Percentiles rank a stretch among this genome's conserved stretches.
Conservation (phyloP, 2,888 invertebrate species). For the Chaetogeoica ovagalla region DNA sequence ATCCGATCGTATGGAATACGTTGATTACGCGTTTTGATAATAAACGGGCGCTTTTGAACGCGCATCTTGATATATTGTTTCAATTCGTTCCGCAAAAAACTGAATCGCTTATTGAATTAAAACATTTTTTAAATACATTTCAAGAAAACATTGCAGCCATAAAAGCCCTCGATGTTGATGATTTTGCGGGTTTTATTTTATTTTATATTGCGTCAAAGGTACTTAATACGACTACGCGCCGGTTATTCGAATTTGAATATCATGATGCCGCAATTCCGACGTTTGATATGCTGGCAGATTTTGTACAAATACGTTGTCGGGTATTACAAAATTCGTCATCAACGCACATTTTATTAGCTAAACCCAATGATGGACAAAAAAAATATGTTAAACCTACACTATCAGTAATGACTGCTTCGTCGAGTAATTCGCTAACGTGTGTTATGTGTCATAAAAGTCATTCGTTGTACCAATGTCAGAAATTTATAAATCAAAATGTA, state of each 20-base stretch:
- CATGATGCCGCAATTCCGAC: background rate
- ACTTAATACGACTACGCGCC: background rate
- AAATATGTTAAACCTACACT: background rate
- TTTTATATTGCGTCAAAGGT: slow-evolving; percentile 7
- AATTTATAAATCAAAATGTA: background rate
- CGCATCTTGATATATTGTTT: background rate
- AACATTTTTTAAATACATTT: background rate
- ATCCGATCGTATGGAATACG: slow-evolving; percentile 10
- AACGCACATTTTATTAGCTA: background rate
- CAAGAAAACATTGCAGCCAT: slow-evolving; percentile 14
- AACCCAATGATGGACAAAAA: background rate
- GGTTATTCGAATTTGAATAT: slow-evolving; percentile 3
- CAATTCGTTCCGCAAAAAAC: background rate
- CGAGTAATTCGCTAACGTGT: too few species aligned
- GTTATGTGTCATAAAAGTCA: too few species aligned
- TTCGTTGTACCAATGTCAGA: background rate
- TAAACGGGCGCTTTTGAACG: background rate
- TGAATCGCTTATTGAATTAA: background rate
- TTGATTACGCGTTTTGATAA: background rate
- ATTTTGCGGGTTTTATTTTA: background rate
- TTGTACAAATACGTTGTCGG: background rate
- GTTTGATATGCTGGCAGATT: background rate
- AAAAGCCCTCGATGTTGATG: background rate
- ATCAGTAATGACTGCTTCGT: background rate
- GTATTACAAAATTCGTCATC: background rate